Conservation (phyloP, 2,797 vertebrate genomes). For the Synaphobranchus kaupii region DNA sequence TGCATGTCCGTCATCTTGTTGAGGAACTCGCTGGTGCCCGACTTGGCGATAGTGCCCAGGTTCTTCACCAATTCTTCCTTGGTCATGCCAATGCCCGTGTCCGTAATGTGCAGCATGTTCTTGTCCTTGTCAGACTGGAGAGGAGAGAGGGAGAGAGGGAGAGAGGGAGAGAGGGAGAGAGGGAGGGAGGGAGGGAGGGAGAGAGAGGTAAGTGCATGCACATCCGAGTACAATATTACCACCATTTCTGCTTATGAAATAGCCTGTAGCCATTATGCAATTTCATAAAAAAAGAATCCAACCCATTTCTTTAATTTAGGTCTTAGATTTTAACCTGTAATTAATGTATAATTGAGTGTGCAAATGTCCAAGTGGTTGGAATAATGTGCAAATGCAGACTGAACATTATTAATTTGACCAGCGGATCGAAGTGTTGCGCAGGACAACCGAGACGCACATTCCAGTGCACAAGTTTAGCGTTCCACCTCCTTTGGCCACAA, state of each 20-base stretch:
- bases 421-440: too few relatives aligned
- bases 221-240: background rate
- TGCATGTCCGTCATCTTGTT: conserved; percentile 92
- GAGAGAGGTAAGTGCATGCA: background rate
- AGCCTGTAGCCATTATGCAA: too few relatives aligned
- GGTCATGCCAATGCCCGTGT: conserved; percentile 97
- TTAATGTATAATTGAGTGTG: background rate
- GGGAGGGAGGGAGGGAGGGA: too few relatives aligned
- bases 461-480: too few relatives aligned
- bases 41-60: conserved; percentile 96
- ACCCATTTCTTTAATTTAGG: too few relatives aligned
- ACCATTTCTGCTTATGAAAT: background rate
- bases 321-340: too few relatives aligned
- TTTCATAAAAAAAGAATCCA: too few relatives aligned
- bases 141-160: too few relatives aligned
- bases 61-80: conserved; percentile 95
- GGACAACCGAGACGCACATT: too few relatives aligned
- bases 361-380: background rate
- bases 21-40: conserved; percentile 97
- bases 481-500: background rate
- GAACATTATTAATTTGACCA: background rate
- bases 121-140: conserved; percentile 94
- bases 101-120: conserved; percentile 97
- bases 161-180: too few relatives aligned
- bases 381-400: background rate